Evolutionary conservation across 2,113 vertebrate species (phyloP), one percentile per base, ranked within the genome.

Genomic region (Macquaria australasica): DNA sequence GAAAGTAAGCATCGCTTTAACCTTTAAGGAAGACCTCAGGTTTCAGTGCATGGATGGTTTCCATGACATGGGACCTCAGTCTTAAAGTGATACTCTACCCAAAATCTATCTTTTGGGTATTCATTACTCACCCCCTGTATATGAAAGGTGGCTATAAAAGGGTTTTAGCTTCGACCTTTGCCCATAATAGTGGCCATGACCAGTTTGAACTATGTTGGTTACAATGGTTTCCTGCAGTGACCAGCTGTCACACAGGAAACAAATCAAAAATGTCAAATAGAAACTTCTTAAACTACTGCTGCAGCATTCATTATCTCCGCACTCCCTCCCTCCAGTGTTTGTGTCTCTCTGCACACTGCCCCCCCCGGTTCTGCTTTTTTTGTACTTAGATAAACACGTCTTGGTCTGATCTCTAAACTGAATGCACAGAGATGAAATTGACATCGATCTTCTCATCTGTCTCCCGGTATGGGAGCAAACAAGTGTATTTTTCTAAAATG

Each of bases 1-100:
- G 55, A 68, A 60, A 62, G 60, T 34, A 74, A 77, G 71, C 37
- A 37, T 59, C 18, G 7, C 55, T 43, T 64, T 79, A 77, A 83
- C 80, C 73, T 88, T 90, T 80, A 18, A 73, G 56, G 84, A 68
- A 78, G 72, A 86, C 72, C 48, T 81, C 70, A 39, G 73, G 78
- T 87, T 88, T 75, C 28, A 87, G 20, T 79, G 1, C 39, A 41
- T 68, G 77, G 73, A 64, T 5, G 5, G 59, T 85, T 91, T 88
- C 79, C 83, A 76, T 67, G 67, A 77, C 80, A 73, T 0, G 20
- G 56, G 63, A 59, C 59, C 58, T 67, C 16, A 74, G 16, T 79
- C 69, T 77, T 81, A 72, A 87, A 79, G 62, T 50, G 66, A 66
- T 77, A 28, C 34, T 59, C 23, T 21, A 43, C 5, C 18, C 37